Conservation (phyloP, 2,888 invertebrate species). For the Dryococelus australis region DNA sequence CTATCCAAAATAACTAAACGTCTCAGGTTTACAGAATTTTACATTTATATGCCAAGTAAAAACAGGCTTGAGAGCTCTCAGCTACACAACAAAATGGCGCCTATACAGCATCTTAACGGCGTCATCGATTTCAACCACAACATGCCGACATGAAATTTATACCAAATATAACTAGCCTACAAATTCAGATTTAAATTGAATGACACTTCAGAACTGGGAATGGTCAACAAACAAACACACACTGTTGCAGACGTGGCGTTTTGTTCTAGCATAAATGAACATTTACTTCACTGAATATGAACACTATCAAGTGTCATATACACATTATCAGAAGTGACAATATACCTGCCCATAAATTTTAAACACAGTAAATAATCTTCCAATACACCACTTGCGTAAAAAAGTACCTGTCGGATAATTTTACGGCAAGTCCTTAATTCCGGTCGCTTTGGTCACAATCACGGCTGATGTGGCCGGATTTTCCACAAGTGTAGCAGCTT, state of each 20-base stretch:
- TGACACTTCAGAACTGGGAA: slow-evolving; percentile 7
- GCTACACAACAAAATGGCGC: slow-evolving; percentile 23
- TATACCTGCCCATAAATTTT: slow-evolving; percentile 17
- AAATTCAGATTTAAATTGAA: neutral
- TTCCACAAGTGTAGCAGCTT: slow-evolving; percentile 93
- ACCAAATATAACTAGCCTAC: neutral
- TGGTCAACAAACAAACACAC: slow-evolving; percentile 4
- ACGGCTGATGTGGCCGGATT: slow-evolving; percentile 89
- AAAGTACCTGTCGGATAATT: slow-evolving; percentile 22
- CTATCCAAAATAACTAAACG: neutral
- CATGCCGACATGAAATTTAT: slow-evolving; percentile 1
- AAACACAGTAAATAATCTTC: slow-evolving; percentile 27
- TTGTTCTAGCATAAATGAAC: slow-evolving; percentile 5
- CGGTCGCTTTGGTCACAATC: slow-evolving; percentile 86
- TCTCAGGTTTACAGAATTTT: neutral
- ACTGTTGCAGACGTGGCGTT: neutral
- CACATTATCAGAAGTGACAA: neutral
- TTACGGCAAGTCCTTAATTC: slow-evolving; percentile 56
- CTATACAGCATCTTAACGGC: neutral
- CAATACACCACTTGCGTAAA: slow-evolving; percentile 28
- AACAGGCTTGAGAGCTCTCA: neutral
- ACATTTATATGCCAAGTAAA: neutral
- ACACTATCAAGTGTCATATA: slow-evolving; percentile 9
- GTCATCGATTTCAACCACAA: slow-evolving; percentile 22
- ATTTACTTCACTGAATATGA: slow-evolving; percentile 7